These are phyloP conservation scores for Allophyes oxyacanthae DNA, from an alignment of 2,888 invertebrate species.

Conservation along the genomic window DNA sequence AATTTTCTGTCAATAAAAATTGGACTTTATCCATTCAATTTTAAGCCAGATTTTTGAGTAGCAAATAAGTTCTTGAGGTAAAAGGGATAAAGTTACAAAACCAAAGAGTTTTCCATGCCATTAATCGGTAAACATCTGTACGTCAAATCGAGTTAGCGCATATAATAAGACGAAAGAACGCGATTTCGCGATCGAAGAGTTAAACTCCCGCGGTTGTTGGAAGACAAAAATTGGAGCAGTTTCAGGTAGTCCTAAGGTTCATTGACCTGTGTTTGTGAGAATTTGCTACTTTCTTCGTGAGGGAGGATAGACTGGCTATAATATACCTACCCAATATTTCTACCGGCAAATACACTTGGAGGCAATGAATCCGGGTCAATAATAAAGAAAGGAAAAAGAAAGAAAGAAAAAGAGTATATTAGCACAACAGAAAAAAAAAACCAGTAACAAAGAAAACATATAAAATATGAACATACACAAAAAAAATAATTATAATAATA, in stretches of 20 bases:
- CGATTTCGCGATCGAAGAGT: constrained; percentile 57
- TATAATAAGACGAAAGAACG: constrained; percentile 68
- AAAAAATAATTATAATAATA: no score
- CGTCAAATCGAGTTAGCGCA: constrained; percentile 77
- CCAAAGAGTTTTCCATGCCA: constrained; percentile 82
- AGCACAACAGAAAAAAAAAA: no score
- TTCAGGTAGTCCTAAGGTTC: constrained; percentile 13
- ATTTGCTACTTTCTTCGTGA: not conserved
- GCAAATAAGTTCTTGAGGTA: constrained; percentile 45
- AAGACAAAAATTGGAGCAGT: constrained; percentile 10
- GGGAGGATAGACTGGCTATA: no score
- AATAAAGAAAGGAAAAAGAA: no score
- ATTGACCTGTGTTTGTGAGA: constrained; percentile 21
- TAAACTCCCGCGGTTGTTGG: constrained; percentile 25
- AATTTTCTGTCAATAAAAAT: constrained; percentile 14
- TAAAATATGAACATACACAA: no score
- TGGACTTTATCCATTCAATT: not conserved
- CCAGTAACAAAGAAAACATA: no score
- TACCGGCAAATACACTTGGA: no score
- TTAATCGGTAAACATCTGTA: constrained; percentile 82
- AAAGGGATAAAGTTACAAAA: constrained; percentile 81
- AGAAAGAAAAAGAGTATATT: no score
- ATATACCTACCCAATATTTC: no score
- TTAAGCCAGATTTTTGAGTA: constrained; percentile 59
- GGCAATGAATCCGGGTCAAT: no score